phyloP scores from a whole-genome alignment of 2,797 vertebrate species.

The Ispidina lecontei region DNA sequence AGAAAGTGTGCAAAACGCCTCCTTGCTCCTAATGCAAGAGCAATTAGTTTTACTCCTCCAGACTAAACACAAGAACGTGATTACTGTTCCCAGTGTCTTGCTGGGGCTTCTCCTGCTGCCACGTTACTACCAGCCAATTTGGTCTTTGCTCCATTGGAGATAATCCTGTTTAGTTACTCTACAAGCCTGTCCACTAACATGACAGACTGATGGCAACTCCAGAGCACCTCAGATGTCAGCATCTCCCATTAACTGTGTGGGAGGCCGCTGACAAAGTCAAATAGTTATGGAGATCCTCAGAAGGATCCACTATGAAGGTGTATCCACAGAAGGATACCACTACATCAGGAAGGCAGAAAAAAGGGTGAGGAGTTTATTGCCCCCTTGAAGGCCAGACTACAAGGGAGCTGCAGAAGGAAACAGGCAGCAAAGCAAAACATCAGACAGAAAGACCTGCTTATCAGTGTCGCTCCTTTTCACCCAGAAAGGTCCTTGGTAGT shows the following conservation, averaged over 20 bases:
- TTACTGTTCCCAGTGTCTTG: neutral
- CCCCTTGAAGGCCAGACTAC: neutral
- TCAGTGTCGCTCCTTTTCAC: neutral
- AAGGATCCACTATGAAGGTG: neutral
- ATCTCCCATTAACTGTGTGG: neutral
- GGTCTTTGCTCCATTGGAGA: constrained; percentile 41
- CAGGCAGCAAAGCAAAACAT: neutral
- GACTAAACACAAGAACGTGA: neutral
- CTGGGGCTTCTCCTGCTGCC: constrained; percentile 21
- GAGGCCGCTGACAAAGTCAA: neutral
- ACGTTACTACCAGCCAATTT: neutral
- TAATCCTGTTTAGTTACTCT: constrained; percentile 28
- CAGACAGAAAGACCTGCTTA: neutral
- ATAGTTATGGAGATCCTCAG: neutral
- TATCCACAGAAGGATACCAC: neutral
- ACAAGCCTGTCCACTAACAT: neutral
- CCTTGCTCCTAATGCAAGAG: neutral
- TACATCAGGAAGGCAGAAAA: neutral
- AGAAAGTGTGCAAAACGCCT: neutral
- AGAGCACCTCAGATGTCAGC: neutral
- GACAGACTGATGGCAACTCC: neutral
- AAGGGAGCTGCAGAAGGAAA: neutral
- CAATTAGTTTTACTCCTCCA: neutral
- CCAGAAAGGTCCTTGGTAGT: neutral
- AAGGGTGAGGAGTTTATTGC: neutral